These are phyloP conservation scores for Myopa testacea DNA, from an alignment of 2,888 invertebrate species.

Conservation along the genomic window DNA sequence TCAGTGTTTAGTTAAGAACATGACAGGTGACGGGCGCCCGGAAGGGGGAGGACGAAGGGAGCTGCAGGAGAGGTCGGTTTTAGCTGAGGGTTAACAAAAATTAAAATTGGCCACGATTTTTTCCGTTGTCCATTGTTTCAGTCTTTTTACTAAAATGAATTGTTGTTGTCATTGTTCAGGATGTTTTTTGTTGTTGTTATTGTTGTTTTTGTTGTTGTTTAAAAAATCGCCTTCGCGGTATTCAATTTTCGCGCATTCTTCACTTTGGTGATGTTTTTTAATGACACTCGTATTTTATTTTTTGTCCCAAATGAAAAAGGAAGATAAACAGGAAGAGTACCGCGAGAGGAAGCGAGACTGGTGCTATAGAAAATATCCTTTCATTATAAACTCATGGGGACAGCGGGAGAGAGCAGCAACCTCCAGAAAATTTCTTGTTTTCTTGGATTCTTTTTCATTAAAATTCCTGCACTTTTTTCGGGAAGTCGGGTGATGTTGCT, in stretches of 20 bases:
- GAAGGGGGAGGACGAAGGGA: not conserved
- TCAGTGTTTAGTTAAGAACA: slow-evolving; percentile 21
- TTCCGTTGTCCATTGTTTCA: slow-evolving; percentile 62
- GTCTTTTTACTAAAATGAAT: slow-evolving; percentile 55
- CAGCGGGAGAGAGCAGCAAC: not conserved
- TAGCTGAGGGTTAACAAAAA: slow-evolving; percentile 55
- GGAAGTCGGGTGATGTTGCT: not conserved
- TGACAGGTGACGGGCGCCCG: slow-evolving; percentile 15
- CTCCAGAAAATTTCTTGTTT: slow-evolving; percentile 44
- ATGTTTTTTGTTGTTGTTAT: not conserved
- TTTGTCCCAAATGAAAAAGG: slow-evolving; percentile 7
- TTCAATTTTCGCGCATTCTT: slow-evolving; percentile 32
- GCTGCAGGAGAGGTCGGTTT: not conserved
- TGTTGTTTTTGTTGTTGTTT: slow-evolving; percentile 1
- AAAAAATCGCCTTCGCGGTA: slow-evolving; percentile 1
- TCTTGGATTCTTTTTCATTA: slow-evolving; percentile 62
- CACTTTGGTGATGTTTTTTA: slow-evolving; percentile 34
- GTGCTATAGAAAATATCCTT: slow-evolving; percentile 41
- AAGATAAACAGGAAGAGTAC: not conserved
- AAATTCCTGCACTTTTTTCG: slow-evolving; percentile 59
- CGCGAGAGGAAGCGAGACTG: slow-evolving; percentile 30
- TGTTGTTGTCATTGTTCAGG: not conserved
- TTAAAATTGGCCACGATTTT: slow-evolving; percentile 68
- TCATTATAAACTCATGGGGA: slow-evolving; percentile 11
- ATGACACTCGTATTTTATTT: slow-evolving; percentile 26